Base-by-base conservation (phyloP, 35 echinoderm and acorn worm species). In the Lytechinus variegatus region DNA sequence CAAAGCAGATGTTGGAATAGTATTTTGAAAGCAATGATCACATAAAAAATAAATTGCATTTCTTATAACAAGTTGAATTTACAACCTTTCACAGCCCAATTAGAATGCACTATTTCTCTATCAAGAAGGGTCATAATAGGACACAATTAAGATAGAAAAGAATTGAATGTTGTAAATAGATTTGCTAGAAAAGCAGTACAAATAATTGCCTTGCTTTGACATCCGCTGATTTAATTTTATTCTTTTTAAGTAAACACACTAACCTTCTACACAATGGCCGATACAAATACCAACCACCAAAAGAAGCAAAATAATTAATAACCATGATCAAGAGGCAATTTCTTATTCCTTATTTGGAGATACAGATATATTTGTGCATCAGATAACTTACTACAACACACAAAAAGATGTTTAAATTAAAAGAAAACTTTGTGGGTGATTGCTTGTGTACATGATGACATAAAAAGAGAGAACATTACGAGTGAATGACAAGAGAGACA, bases 401-500 rank as follows among this genome's bases (percentile, higher is more conserved):
- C 66, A 79, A 79, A 79, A 6, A 79, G 66, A 79, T 79, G 66
- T 24, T 79, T 79, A 79, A 5, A 79, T 6, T 24, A 79, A 79
- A 79, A n/a, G 4, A 79, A 79, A 79, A 24, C n/a, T 79, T 79
- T 79, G 66, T 24, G 21, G 19, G 66, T 79, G n/a, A 19, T 79
- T 24, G 66, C 66, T 79, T n/a, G 66, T 79, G 66, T 79, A n/a
- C 16, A 7, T 79, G 66, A 71, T 5, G 24, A n/a, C 61, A 71
- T 79, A 79, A 79, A 79, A 71, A 79, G 14, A 79, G 66, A 79
- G 66, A 79, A 79, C 66, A 79, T n/a, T 27, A 79, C 21, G n/a
- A 79, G 66, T 79, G 66, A 19, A 79, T 79, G 66, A 79, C 66
- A 79, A 79, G 66, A 79, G 66, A 79, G 66, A 79, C 66, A 79